Conservation (phyloP, 2,888 invertebrate genomes). For the Tipula vernalis region DNA sequence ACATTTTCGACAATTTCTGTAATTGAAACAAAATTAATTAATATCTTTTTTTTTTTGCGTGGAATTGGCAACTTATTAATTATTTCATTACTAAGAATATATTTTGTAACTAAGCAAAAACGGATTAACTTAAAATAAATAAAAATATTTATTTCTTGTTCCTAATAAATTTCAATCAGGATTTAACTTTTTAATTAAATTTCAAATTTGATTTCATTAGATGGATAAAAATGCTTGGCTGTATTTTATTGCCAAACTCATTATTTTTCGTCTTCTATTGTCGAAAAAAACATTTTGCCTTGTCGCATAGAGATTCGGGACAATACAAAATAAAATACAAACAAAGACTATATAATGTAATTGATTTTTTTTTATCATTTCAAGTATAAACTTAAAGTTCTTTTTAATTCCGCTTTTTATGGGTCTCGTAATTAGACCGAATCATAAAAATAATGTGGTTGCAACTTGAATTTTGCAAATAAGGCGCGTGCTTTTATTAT, state of each 20-base stretch:
- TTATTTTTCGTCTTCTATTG: not conserved
- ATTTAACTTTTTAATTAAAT: not conserved
- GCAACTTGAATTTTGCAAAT: too few relatives aligned
- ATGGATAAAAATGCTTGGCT: not conserved
- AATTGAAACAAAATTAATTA: too few relatives aligned
- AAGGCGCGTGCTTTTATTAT: too few relatives aligned
- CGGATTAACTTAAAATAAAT: not conserved
- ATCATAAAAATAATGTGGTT: too few relatives aligned
- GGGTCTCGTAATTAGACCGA: not conserved
- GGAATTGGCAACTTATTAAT: too few relatives aligned
- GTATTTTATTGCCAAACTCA: not conserved
- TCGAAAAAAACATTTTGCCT: not conserved
- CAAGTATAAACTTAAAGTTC: not conserved
- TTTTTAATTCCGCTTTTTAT: not conserved
- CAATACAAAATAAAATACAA: not conserved
- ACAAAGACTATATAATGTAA: not conserved
- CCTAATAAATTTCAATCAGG: too few relatives aligned
- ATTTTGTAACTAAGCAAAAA: not conserved
- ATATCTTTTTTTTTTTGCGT: too few relatives aligned
- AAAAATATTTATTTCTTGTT: too few relatives aligned
- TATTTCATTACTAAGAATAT: too few relatives aligned
- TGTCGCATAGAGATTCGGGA: not conserved
- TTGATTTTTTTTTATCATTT: not conserved
- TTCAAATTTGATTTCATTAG: not conserved
- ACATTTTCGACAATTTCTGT: too few relatives aligned